Conservation (phyloP, 2,888 invertebrate species). For the Tenodera sinensis region DNA sequence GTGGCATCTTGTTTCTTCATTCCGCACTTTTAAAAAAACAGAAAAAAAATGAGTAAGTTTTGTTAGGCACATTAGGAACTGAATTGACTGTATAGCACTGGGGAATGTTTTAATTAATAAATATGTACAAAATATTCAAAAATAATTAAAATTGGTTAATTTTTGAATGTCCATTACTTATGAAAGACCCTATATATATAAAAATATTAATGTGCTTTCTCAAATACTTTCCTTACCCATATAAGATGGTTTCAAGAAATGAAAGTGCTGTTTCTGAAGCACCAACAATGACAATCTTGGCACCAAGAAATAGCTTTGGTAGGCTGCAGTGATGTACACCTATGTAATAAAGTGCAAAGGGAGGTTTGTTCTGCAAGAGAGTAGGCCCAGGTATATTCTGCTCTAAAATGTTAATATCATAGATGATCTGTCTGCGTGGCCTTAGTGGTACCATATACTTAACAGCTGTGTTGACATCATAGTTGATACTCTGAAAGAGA, state of each 20-base stretch:
- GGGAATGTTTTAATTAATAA: too few relatives aligned
- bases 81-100: too few relatives aligned
- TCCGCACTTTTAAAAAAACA: too few relatives aligned
- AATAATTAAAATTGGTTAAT: too few relatives aligned
- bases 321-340: conserved; percentile 52
- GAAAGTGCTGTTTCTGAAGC: conserved; percentile 61
- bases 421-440: conserved; percentile 37
- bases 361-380: conserved; percentile 32
- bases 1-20: too few relatives aligned
- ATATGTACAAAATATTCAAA: too few relatives aligned
- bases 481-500: neutral
- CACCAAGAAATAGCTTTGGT: conserved; percentile 53
- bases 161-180: too few relatives aligned
- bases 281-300: conserved; percentile 62
- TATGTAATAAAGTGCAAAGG: conserved; percentile 55
- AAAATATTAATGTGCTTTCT: neutral
- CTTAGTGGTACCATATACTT: conserved; percentile 44
- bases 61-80: too few relatives aligned
- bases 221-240: conserved; percentile 44
- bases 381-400: conserved; percentile 15
- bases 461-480: conserved; percentile 36
- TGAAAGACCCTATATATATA: too few relatives aligned
- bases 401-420: conserved; percentile 20
- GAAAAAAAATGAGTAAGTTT: too few relatives aligned
- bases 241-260: conserved; percentile 58